Evolutionary conservation across 2,113 vertebrate species (phyloP), one percentile per base, ranked within the genome.

Genomic region (Suricata suricatta): DNA sequence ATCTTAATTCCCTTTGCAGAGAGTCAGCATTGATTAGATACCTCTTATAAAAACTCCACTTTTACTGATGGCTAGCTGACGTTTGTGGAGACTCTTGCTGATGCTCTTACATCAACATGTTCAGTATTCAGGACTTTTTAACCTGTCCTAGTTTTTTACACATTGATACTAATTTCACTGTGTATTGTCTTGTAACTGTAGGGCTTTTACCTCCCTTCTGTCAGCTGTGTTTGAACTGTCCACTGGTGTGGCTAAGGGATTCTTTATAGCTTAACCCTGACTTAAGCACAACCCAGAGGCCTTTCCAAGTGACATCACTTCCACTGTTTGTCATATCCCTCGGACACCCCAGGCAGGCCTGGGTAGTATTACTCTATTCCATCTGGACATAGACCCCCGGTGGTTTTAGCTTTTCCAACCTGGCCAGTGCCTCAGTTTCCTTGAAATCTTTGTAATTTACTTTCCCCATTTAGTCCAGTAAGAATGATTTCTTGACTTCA

Each of bases 401-500:
- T 47, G 38, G 4, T 8, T 71, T 41, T 69, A 57, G 19, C 41
- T 92, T 96, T 79, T 68, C 9, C 25, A 97, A 79, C 2, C 13
- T 82, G 25, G 5, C 9, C 13, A 33, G 8, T 86, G 33, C 21
- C 5, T 90, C 11, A 60, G 31, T 90, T 92, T 95, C 29, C 12
- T 79, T 87, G 41, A 92, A 93, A 85, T 0, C 27, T 11, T n/a
- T 85, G 63, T 77, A 88, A 54, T 88, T 8, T 64, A 77, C 29
- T 76, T 96, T 94, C 21, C 16, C 14, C 25, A 23, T 88, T 71
- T 85, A 71, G 44, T 88, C 33, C 35, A 80, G 14, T 63, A 21
- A 95, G 77, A 85, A 52, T 27, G 3, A 89, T 83, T 83, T 94
- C 38, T 97, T 74, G 27, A 87, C 84, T 91, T 94, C 23, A 68